Conservation (phyloP, 2,113 vertebrate genomes). For the Scolopax mira region DNA sequence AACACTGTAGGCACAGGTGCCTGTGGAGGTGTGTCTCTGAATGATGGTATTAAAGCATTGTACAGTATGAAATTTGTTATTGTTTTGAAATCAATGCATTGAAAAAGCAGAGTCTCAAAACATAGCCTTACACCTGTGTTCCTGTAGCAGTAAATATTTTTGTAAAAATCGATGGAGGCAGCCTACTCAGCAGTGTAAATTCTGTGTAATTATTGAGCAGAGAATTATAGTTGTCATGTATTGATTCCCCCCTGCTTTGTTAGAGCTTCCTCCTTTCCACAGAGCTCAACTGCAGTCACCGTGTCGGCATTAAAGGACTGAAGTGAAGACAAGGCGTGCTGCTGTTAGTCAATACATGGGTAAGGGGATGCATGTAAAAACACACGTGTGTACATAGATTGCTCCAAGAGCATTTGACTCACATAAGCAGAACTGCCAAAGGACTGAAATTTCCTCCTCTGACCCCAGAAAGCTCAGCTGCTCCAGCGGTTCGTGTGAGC, state of each 20-base stretch:
- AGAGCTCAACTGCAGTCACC: neutral
- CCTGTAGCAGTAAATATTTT: conserved; percentile 38
- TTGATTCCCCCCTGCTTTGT: conserved; percentile 36
- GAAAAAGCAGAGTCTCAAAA: neutral
- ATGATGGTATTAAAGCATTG: neutral
- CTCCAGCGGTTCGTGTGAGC: neutral
- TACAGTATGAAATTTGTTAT: neutral
- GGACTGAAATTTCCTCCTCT: conserved; percentile 1
- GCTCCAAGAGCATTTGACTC: neutral
- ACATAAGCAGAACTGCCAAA: neutral
- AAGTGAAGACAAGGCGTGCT: neutral
- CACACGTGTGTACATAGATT: neutral
- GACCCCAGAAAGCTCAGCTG: conserved; percentile 32
- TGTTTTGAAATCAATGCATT: conserved; percentile 39
- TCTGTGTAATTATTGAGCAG: conserved; percentile 37
- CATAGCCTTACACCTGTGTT: neutral
- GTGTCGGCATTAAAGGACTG: neutral
- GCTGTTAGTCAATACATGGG: neutral
- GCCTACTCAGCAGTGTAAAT: conserved; percentile 39
- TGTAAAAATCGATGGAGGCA: conserved; percentile 43
- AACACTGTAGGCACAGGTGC: neutral
- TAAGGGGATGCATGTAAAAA: neutral
- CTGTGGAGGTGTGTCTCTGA: neutral
- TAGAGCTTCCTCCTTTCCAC: neutral
- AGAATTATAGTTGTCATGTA: conserved; percentile 51